Base-by-base conservation (phyloP, 1,140 invertebrate genomes). In the Lepidurus packardi region DNA sequence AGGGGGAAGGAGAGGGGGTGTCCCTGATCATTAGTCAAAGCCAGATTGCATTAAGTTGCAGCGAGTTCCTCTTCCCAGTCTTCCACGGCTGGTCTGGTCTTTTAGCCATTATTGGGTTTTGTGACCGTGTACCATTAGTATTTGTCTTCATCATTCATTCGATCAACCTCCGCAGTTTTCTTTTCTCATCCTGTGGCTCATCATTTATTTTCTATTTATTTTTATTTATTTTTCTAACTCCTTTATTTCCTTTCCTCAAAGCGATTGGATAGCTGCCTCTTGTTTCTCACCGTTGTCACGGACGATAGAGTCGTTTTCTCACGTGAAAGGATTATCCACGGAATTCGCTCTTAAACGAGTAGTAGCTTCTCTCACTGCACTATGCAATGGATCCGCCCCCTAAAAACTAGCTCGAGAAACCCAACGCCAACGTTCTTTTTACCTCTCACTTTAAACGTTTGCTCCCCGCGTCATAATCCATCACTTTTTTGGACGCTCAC, bases 71-170 rank as follows among this genome's bases (percentile, higher is more conserved):
- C 53, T 65, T 65, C 53, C 34, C 53, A 65, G 53, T 65, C 53
- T 65, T 65, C 53, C 53, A 65, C 53, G 53, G 53, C 53, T 65
- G 53, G 53, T 9, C 53, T 65, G 53, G 53, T 65, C 53, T 65
- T 65, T 65, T 65, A 65, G 53, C 53, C 53, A 65, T 65, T 65
- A 65, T 65, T 65, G 53, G 21, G 53, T 65, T 65, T 65, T 65
- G 53, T 65, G 53, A 65, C 13, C 53, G 53, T 65, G 53, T 65
- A 65, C 53, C 53, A 65, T 65, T 65, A 65, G 53, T 65, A 65
- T 65, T 65, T 65, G 53, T 65, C 53, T 65, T 65, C 53, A 16
- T 65, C 53, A 21, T 65, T 65, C 53, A 65, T n/a, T 65, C 7
- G 16, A 21, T 65, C 21, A 21, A 13, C 53, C 21, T 65, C 21